A percentile compares a stretch with the other conserved stretches of the same genome.
These are phyloP conservation scores for Anolis sagrei DNA, from an alignment of 2,113 vertebrate species.

Conservation along the genomic window DNA sequence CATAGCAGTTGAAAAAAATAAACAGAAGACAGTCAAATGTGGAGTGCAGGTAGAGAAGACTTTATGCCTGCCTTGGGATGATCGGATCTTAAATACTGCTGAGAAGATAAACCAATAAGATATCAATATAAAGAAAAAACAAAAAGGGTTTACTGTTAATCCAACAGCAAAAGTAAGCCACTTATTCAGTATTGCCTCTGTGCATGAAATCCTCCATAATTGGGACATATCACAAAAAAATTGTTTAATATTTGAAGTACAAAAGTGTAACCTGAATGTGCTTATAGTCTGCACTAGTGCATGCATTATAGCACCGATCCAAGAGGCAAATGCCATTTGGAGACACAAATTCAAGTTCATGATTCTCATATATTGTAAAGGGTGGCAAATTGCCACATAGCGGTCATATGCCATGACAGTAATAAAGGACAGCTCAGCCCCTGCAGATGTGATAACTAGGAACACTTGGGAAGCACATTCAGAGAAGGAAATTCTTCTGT, in stretches of 20 bases:
- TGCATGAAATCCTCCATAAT: too few species aligned
- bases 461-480: neutral
- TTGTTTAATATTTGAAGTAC: too few species aligned
- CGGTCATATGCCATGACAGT: too few species aligned
- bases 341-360: neutral
- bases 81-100: neutral
- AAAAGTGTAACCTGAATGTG: too few species aligned
- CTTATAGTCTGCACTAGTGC: neutral
- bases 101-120: too few species aligned
- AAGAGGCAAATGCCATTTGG: neutral
- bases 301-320: neutral
- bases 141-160: too few species aligned
- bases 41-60: slow-evolving; percentile 15
- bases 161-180: too few species aligned
- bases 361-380: too few species aligned
- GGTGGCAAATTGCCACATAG: neutral
- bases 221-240: too few species aligned
- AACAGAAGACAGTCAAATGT: slow-evolving; percentile 3
- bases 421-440: neutral
- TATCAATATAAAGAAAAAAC: too few species aligned
- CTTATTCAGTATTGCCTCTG: too few species aligned
- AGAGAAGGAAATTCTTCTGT: neutral
- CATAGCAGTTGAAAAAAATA: neutral
- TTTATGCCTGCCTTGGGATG: neutral
- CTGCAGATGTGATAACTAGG: neutral